phyloP scores from a whole-genome alignment of 2,888 invertebrate genomes.

The Mechanitis messenoides region DNA sequence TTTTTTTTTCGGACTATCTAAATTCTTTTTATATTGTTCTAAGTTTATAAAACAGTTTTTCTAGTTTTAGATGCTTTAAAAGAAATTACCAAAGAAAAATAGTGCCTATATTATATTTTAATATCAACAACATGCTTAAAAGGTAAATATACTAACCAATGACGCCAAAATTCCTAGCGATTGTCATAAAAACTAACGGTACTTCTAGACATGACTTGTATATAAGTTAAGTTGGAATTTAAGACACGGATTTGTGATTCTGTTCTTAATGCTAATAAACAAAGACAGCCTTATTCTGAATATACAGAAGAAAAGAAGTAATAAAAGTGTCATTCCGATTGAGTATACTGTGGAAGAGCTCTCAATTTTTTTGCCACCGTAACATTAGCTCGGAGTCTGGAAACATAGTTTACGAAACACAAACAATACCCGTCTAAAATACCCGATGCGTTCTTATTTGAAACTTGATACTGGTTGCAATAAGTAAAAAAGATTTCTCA shows the following conservation, averaged over 20 bases:
- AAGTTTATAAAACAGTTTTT: no score
- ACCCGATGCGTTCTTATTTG: constrained; percentile 9
- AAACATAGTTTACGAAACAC: constrained; percentile 11
- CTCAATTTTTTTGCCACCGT: constrained; percentile 9
- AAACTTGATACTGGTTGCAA: constrained; percentile 7
- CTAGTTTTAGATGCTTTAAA: no score
- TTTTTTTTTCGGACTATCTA: no score
- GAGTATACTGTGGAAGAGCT: background rate
- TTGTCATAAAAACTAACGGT: constrained; percentile 33
- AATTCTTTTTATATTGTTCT: no score
- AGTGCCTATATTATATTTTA: no score
- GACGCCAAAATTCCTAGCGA: constrained; percentile 45
- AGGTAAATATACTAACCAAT: background rate
- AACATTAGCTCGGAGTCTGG: constrained; percentile 14
- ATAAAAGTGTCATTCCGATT: constrained; percentile 9
- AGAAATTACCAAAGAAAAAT: no score
- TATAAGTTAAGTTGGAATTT: constrained; percentile 11
- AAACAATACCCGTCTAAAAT: constrained; percentile 6
- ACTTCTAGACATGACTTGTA: background rate
- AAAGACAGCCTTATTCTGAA: background rate
- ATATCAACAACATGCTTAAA: no score
- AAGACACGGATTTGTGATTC: background rate
- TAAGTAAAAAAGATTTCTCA: constrained; percentile 31
- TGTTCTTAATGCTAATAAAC: background rate
- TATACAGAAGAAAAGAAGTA: background rate